Evolutionary conservation across 2,797 vertebrate genomes (phyloP).

Genomic region (Rousettus madagascariensis): DNA sequence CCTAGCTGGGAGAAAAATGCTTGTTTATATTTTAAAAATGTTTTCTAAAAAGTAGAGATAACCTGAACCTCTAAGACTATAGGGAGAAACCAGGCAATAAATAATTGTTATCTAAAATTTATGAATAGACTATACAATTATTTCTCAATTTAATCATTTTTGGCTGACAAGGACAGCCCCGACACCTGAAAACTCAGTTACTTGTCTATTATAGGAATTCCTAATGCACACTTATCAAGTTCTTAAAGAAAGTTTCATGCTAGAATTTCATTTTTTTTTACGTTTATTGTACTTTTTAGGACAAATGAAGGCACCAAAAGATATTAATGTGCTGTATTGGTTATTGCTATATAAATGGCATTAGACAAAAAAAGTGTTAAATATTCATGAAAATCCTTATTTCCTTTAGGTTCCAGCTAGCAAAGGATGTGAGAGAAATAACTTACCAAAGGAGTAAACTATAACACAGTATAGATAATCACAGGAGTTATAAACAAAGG

Average conservation of each 20-base stretch:
- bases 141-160: neutral
- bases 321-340: conserved; percentile 37
- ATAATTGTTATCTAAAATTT: neutral
- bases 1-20: neutral
- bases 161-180: neutral
- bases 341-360: conserved; percentile 67
- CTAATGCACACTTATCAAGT: neutral
- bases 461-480: conserved; percentile 78
- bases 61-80: neutral
- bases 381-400: conserved; percentile 82
- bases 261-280: neutral
- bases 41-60: neutral
- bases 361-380: conserved; percentile 73
- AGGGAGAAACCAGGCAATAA: neutral
- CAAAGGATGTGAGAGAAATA: conserved; percentile 79
- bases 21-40: neutral
- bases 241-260: neutral
- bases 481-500: conserved; percentile 84
- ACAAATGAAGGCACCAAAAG: neutral
- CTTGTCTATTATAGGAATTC: neutral
- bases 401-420: conserved; percentile 73
- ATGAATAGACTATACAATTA: neutral
- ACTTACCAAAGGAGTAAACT: conserved; percentile 65
- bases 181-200: neutral
- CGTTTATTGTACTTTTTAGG: neutral